These are phyloP conservation scores for Nixonia krombeini DNA, from an alignment of 1,140 invertebrate genomes.

Conservation along the genomic window DNA sequence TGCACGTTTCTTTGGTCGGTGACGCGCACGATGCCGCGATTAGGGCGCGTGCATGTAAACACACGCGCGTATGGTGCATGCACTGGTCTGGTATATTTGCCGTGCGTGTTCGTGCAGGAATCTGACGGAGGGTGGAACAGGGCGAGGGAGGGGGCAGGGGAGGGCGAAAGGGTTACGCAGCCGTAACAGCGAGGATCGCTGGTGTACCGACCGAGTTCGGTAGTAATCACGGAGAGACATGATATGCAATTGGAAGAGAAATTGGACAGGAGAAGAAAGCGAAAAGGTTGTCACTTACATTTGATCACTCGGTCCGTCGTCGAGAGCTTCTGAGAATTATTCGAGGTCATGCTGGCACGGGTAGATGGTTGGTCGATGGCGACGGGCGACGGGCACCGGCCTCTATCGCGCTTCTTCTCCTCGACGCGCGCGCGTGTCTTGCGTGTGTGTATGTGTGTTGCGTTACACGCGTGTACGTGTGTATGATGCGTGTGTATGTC, in stretches of 20 bases:
- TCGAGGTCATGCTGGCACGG: constrained; percentile 73
- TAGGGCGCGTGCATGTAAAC: too few relatives aligned
- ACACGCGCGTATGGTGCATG: too few relatives aligned
- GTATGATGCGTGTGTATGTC: constrained; percentile 34
- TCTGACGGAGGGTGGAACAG: too few relatives aligned
- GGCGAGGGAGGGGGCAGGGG: too few relatives aligned
- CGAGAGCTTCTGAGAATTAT: constrained; percentile 77
- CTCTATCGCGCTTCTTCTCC: constrained; percentile 50
- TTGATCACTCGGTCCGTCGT: constrained; percentile 82
- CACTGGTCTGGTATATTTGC: too few relatives aligned
- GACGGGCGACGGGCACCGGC: constrained; percentile 48
- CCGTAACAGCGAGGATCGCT: constrained; percentile 20
- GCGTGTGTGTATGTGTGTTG: too few relatives aligned
- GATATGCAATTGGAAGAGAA: neutral
- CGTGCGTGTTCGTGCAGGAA: too few relatives aligned
- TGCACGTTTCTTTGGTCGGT: constrained; percentile 3
- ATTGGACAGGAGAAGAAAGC: too few relatives aligned
- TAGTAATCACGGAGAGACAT: neutral
- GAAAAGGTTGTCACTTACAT: constrained; percentile 67
- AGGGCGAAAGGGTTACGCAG: too few relatives aligned
- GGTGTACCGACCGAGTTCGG: constrained; percentile 51
- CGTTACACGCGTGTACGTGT: too few relatives aligned
- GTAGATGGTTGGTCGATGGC: constrained; percentile 54
- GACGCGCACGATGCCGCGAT: too few relatives aligned
- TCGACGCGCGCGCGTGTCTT: too few relatives aligned